Evolutionary conservation across 1,140 invertebrate genomes (phyloP).

Genomic region (Cydia strobilella): DNA sequence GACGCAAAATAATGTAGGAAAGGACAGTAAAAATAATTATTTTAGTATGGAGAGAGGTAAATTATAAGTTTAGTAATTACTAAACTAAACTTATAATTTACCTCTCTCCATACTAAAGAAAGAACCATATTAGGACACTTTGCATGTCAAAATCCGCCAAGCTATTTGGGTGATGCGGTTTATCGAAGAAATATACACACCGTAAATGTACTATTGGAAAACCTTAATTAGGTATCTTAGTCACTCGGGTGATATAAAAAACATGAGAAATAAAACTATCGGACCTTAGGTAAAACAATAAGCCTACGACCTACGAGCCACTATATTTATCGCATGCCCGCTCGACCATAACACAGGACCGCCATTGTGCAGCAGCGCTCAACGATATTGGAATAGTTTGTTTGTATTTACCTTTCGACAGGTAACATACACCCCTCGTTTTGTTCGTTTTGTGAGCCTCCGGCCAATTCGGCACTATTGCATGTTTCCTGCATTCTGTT

Average conservation of each 20-base stretch:
- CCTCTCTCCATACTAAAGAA: no score
- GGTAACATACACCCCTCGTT: constrained; percentile 36
- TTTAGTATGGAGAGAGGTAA: no score
- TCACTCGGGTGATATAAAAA: not conserved
- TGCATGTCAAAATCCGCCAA: no score
- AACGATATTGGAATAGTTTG: constrained; percentile 56
- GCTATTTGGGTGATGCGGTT: no score
- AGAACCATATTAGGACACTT: no score
- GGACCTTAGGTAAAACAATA: constrained; percentile 3
- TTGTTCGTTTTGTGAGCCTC: constrained; percentile 40
- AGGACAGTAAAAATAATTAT: no score
- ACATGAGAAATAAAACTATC: not conserved
- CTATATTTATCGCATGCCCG: constrained; percentile 45
- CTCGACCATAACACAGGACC: constrained; percentile 40
- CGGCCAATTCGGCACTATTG: constrained; percentile 34
- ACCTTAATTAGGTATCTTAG: no score
- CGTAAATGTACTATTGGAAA: no score
- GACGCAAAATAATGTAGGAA: no score
- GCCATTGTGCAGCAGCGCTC: constrained; percentile 42
- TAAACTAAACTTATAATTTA: no score
- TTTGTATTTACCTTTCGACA: constrained; percentile 52
- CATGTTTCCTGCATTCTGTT: constrained; percentile 29
- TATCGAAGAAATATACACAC: no score
- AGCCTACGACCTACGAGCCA: not conserved
- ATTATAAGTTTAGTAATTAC: no score